Percentiles rank a stretch among this genome's conserved stretches.
Evolutionary conservation across 1,140 invertebrate species (phyloP).

Genomic region (Vanessa tameamea): DNA sequence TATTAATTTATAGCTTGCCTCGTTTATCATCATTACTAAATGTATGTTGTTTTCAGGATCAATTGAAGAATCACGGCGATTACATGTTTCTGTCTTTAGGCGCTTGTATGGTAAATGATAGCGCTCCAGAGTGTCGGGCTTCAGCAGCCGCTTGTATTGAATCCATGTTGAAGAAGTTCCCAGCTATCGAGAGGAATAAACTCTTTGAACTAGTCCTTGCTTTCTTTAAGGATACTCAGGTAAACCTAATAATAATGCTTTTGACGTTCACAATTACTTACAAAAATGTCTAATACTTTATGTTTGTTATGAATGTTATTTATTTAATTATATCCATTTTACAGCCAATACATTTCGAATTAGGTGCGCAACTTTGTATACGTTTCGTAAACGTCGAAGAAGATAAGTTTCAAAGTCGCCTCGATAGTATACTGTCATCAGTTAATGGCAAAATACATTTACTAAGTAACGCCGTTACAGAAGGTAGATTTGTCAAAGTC

Average conservation of each 20-base stretch:
- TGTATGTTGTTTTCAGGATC: constrained; percentile 72
- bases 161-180: constrained; percentile 82
- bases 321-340: constrained; percentile 30
- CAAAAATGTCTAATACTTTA: background rate
- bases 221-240: constrained; percentile 86
- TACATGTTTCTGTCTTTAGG: constrained; percentile 89
- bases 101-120: constrained; percentile 87
- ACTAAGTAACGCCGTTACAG: constrained; percentile 70
- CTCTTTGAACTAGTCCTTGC: constrained; percentile 84
- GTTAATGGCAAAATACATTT: constrained; percentile 70
- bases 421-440: constrained; percentile 82
- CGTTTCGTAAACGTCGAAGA: constrained; percentile 88
- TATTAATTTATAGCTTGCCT: no score
- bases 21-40: background rate
- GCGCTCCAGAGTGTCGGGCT: constrained; percentile 84
- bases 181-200: constrained; percentile 81
- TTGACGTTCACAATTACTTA: background rate
- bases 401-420: constrained; percentile 83
- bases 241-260: constrained; percentile 57
- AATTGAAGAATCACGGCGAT: constrained; percentile 83
- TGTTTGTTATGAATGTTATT: background rate
- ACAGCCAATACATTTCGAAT: constrained; percentile 80
- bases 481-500: constrained; percentile 72
- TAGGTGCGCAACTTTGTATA: constrained; percentile 84
- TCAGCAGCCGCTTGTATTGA: constrained; percentile 85